phyloP scores from a whole-genome alignment of 2,888 invertebrate genomes.

The Branchellion lobata region DNA sequence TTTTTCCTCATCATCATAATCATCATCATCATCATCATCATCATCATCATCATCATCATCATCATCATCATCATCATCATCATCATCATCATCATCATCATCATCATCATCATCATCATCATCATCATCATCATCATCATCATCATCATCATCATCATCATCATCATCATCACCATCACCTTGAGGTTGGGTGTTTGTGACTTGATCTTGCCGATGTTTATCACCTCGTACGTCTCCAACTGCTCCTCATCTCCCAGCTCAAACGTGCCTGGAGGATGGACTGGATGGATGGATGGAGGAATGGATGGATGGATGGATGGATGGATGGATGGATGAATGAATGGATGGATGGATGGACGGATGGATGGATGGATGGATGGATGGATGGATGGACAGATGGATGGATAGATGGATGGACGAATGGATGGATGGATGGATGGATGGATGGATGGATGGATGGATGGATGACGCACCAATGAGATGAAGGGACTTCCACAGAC shows the following conservation, averaged over 20 bases:
- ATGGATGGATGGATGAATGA: not conserved
- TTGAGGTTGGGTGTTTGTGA: constrained; percentile 51
- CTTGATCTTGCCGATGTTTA: constrained; percentile 97
- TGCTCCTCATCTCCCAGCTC: constrained; percentile 79
- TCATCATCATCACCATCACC: constrained; percentile 43
- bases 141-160: constrained; percentile 45
- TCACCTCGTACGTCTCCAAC: constrained; percentile 80
- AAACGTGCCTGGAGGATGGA: constrained; percentile 60
- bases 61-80: too few species aligned
- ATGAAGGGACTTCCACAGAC: constrained; percentile 90
- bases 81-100: not conserved
- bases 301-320: not conserved
- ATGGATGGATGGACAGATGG: constrained; percentile 29
- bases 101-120: constrained; percentile 39
- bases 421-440: constrained; percentile 28
- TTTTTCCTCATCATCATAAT: too few species aligned
- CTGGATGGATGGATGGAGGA: not conserved
- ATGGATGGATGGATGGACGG: constrained; percentile 22
- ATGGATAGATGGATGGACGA: constrained; percentile 25
- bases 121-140: constrained; percentile 45
- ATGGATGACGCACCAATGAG: constrained; percentile 73
- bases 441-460: constrained; percentile 26
- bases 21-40: too few species aligned
- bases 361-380: not conserved
- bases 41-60: too few species aligned